A percentile compares a stretch with the other conserved stretches of the same genome.
Conservation (phyloP, 2,888 invertebrate species). For the Tiliacea citrago region DNA sequence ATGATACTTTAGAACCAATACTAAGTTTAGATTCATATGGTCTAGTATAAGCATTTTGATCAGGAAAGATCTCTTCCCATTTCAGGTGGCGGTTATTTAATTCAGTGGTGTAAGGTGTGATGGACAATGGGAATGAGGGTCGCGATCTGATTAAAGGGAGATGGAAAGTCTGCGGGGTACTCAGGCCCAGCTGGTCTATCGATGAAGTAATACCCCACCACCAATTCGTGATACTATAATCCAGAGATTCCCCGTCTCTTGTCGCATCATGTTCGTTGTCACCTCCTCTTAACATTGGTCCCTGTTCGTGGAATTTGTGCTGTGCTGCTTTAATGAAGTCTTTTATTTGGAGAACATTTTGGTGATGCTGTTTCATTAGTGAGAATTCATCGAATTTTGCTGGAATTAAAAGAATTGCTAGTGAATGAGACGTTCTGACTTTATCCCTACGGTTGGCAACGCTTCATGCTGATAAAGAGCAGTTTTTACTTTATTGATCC, state of each 20-base stretch:
- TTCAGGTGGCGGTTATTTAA: background rate
- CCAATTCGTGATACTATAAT: background rate
- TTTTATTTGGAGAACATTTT: conserved; percentile 13
- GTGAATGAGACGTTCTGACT: background rate
- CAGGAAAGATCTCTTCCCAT: conserved; percentile 2
- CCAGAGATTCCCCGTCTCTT: background rate
- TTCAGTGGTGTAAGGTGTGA: conserved; percentile 9
- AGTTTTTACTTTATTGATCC: too few species aligned
- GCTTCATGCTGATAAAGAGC: too few species aligned
- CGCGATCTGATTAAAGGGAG: background rate
- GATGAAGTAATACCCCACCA: background rate
- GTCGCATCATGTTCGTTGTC: too few species aligned
- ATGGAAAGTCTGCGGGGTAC: background rate
- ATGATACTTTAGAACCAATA: background rate
- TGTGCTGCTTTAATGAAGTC: conserved; percentile 11
- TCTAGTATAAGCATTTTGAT: background rate
- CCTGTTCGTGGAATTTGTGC: background rate
- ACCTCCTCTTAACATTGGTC: background rate
- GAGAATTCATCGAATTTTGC: conserved; percentile 28
- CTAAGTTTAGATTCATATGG: background rate
- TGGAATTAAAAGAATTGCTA: too few species aligned
- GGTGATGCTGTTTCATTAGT: conserved; percentile 8
- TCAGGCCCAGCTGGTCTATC: background rate
- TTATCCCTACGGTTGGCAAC: too few species aligned
- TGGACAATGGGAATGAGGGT: background rate